Percentiles rank a stretch among this genome's conserved stretches.
These are phyloP conservation scores for Antheraea yamamai DNA, from an alignment of 2,888 invertebrate genomes.

Conservation along the genomic window DNA sequence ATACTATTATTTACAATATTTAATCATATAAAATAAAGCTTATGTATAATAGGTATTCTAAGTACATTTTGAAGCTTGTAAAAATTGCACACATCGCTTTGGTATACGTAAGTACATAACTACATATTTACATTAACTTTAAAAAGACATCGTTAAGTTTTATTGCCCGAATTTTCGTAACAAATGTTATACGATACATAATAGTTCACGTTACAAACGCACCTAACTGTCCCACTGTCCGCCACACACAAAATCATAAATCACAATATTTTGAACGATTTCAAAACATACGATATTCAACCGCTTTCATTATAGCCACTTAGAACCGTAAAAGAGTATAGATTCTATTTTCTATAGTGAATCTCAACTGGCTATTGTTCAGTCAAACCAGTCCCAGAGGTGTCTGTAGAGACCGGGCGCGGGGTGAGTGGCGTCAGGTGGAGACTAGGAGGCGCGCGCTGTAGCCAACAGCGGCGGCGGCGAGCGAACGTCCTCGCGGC, in stretches of 20 bases:
- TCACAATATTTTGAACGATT: not conserved
- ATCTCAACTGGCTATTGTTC: slow-evolving; percentile 36
- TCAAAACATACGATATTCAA: not conserved
- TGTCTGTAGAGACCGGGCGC: slow-evolving; percentile 62
- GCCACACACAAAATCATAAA: slow-evolving; percentile 6
- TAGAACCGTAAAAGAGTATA: not conserved
- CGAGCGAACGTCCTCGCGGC: slow-evolving; percentile 78
- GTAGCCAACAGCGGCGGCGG: slow-evolving; percentile 59
- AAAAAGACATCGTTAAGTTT: slow-evolving; percentile 64
- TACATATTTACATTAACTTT: slow-evolving; percentile 74
- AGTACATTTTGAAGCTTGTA: slow-evolving; percentile 74
- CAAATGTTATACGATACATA: slow-evolving; percentile 37
- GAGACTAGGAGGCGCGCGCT: slow-evolving; percentile 71
- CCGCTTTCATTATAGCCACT: not conserved
- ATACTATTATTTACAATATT: slow-evolving; percentile 1
- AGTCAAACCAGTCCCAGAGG: slow-evolving; percentile 78
- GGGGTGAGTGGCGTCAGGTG: slow-evolving; percentile 53
- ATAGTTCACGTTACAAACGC: slow-evolving; percentile 16
- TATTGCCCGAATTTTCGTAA: slow-evolving; percentile 74
- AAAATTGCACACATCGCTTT: slow-evolving; percentile 82
- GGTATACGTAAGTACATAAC: slow-evolving; percentile 80
- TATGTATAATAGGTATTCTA: slow-evolving; percentile 56
- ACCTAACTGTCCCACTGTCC: slow-evolving; percentile 1
- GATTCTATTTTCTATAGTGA: not conserved
- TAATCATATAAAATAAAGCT: slow-evolving; percentile 48